Base-by-base conservation (phyloP, 2,888 invertebrate genomes). In the Cephus rjabovi region DNA sequence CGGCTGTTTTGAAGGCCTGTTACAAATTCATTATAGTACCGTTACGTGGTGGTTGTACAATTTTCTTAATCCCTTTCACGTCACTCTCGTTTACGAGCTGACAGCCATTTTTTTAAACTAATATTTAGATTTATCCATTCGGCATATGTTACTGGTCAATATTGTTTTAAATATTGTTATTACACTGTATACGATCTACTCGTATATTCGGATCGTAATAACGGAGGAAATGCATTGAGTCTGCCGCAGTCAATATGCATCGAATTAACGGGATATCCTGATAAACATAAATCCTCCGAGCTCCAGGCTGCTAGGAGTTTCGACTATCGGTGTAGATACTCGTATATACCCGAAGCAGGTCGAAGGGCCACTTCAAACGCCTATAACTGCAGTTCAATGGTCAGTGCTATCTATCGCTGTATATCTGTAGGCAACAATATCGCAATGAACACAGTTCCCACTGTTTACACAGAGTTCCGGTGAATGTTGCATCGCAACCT, bases 261-360 rank as follows among this genome's bases (percentile, higher is more conserved):
- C 40, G 40, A 23, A 56, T 56, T 56, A 56, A 56, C 40, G 40
- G 40, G 40, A 71, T 71, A 33, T 71, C 71, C 71, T 31, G 71
- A 15, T 71, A 33, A 31, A 71, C 71, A 31, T 71, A 71, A 71
- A 71, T 71, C 40, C 40, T 31, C 71, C 31, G 30, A 30, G 33
- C 33, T 31, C 31, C 71, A 71, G 71, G 71, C 33, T 71, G 37
- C 37, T 37, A 35, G n/a, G 71, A 71, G 71, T 71, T 71, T 71
- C 71, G 71, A 31, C 31, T 71, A 71, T 71, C 31, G 31, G 31
- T 23, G 30, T 71, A 71, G 71, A 71, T 71, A 56, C 40, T 56
- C 23, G 23, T 56, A 30, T 71, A 71, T 71, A 34, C 71, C 31
- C 9, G 71, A 33, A 12, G 71, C 31, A 33, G 33, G 71, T 33